Evolutionary conservation across 2,113 vertebrate species (phyloP).

Genomic region (Chiloscyllium plagiosum): DNA sequence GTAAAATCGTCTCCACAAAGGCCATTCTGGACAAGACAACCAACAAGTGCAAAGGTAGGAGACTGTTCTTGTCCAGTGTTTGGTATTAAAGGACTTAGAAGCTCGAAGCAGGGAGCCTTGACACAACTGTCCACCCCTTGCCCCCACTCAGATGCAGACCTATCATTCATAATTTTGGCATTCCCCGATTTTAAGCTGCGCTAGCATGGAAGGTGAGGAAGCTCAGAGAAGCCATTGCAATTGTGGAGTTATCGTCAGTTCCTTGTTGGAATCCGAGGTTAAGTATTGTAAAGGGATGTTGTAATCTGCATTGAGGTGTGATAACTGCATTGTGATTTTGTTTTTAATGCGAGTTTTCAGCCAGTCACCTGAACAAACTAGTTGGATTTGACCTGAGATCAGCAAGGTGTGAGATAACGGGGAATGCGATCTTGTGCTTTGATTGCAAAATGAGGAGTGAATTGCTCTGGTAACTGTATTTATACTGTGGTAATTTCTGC

Average conservation of each 20-base stretch:
- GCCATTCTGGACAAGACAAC: slow-evolving; percentile 89
- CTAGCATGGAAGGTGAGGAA: background rate
- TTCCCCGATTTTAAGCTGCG: background rate
- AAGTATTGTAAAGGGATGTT: background rate
- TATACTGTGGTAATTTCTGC: background rate
- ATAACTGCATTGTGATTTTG: background rate
- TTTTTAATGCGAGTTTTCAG: background rate
- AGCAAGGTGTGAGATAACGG: background rate
- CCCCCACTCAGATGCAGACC: background rate
- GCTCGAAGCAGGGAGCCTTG: background rate
- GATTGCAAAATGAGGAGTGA: background rate
- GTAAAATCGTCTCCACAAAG: slow-evolving; percentile 90
- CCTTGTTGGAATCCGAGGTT: no score
- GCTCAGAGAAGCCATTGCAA: background rate
- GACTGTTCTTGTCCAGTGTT: background rate
- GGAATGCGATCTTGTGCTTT: background rate
- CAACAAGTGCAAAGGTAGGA: slow-evolving; percentile 90
- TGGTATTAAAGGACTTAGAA: background rate
- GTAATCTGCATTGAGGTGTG: background rate
- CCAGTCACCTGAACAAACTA: background rate
- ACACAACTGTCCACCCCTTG: background rate
- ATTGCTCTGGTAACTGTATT: background rate
- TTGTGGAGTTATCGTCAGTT: background rate
- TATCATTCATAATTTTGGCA: background rate
- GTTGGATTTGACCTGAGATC: background rate